A percentile compares a stretch with the other conserved stretches of the same genome.
Conservation (phyloP, 2,888 invertebrate species). For the Eupithecia inturbata region DNA sequence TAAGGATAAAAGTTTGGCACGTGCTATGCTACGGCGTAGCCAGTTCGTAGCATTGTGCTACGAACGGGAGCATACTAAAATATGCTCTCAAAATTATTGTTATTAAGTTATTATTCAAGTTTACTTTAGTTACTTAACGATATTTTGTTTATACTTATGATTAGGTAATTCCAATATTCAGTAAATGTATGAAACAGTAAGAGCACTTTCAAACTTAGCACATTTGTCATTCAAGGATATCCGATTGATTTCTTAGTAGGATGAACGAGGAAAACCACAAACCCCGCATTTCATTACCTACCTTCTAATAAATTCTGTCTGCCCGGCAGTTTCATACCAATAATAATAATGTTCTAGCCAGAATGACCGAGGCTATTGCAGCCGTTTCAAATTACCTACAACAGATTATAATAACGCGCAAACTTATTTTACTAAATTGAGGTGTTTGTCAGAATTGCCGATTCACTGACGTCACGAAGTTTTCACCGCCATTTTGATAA, state of each 20-base stretch:
- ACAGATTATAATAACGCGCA: constrained; percentile 26
- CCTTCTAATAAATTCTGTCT: constrained; percentile 21
- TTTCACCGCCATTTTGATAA: constrained; percentile 73
- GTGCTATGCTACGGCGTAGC: constrained; percentile 54
- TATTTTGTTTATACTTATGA: neutral
- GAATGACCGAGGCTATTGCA: constrained; percentile 36
- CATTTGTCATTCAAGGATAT: neutral
- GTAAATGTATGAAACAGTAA: neutral
- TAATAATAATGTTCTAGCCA: constrained; percentile 23
- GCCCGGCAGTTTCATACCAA: constrained; percentile 19
- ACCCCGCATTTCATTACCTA: neutral
- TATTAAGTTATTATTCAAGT: neutral
- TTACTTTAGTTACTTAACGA: neutral
- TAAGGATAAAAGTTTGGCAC: constrained; percentile 9
- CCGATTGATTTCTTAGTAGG: neutral
- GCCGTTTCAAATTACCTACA: constrained; percentile 60
- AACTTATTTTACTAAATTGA: constrained; percentile 48
- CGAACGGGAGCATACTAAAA: constrained; percentile 37
- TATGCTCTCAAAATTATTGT: neutral
- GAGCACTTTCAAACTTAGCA: neutral
- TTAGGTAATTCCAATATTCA: neutral
- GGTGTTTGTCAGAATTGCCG: constrained; percentile 46
- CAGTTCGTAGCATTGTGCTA: constrained; percentile 42
- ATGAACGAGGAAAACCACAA: constrained; percentile 22
- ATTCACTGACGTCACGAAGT: constrained; percentile 58